Evolutionary conservation across 2,888 invertebrate species (phyloP).

Genomic region (Sarcophaga subvicina): DNA sequence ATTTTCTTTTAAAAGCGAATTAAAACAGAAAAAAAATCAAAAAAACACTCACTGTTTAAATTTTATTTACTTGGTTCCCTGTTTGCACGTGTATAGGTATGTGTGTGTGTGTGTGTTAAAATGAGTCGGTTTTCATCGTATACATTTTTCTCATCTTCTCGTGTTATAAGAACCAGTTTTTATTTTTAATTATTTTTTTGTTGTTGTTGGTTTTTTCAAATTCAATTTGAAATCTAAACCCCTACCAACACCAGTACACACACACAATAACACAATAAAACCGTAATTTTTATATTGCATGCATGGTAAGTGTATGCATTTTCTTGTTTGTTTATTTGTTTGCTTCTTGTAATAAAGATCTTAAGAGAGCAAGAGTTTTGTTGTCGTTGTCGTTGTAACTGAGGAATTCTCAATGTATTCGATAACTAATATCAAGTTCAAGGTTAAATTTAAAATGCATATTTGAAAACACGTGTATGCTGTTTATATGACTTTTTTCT

Average conservation of each 20-base stretch:
- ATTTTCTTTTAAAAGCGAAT: slow-evolving; percentile 30
- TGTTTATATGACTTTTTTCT: slow-evolving; percentile 24
- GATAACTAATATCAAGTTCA: slow-evolving; percentile 69
- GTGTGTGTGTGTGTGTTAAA: neutral
- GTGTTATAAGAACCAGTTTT: slow-evolving; percentile 62
- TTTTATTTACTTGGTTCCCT: slow-evolving; percentile 52
- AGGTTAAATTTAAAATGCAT: slow-evolving; percentile 67
- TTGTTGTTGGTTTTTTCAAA: neutral
- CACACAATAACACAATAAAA: neutral
- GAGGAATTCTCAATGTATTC: slow-evolving; percentile 59
- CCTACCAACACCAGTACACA: slow-evolving; percentile 1
- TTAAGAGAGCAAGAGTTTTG: slow-evolving; percentile 32
- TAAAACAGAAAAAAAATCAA: neutral
- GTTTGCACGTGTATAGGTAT: neutral
- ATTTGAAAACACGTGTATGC: slow-evolving; percentile 63
- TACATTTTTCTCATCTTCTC: slow-evolving; percentile 60
- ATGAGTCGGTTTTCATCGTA: slow-evolving; percentile 25
- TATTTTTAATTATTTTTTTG: neutral
- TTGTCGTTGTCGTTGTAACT: slow-evolving; percentile 22
- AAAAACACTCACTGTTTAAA: slow-evolving; percentile 37
- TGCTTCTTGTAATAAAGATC: slow-evolving; percentile 30
- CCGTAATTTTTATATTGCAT: neutral
- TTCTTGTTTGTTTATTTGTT: slow-evolving; percentile 26
- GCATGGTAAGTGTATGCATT: too few relatives aligned
- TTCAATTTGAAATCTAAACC: slow-evolving; percentile 39